Base-by-base conservation (phyloP, 1,140 invertebrate genomes). In the Brachionus rotundiformis region DNA sequence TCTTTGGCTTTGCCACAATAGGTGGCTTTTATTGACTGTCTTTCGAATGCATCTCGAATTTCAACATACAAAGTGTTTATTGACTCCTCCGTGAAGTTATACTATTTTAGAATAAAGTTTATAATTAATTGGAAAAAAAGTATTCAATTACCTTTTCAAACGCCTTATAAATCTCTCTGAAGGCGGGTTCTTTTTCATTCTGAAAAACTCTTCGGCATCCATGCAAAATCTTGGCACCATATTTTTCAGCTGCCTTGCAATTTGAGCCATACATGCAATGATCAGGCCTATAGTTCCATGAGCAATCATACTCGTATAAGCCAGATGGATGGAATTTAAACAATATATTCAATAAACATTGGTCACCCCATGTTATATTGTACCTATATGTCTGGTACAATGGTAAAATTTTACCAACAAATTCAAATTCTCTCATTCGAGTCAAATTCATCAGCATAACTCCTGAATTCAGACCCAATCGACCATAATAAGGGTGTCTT, bases 391-490 rank as follows among this genome's bases (percentile, higher is more conserved):
- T 91, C 83, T 93, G 91, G 87, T 94, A 93, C 83, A 95, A 93
- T 10, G 93, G 92, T 68, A 92, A 90, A 2, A 97, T 91, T 86
- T 94, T 93, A 82, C 92, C 90, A 44, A 92, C 91, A 94, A 95
- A 97, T 41, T 92, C 90, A 84, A 95, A 94, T 63, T 90, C 86
- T 84, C 95, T 89, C 92, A 98, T 94, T 84, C 93, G 90, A 0
- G 94, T 96, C 25, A 98, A 89, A 88, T 98, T 96, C 95, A 97
- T 97, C 27, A 97, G 86, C 95, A 97, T 97, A 0, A 98, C 95
- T 63, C 95, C 95, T 47, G 95, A 96, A 89, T 98, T 97, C 0
- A 97, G 91, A 83, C 95, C 95, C 91, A 84, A 44, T 90, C 89
- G 1, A 7, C 93, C 93, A 91, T 94, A 96, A 87, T 93, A 98